These are phyloP conservation scores for Lithophane socia DNA, from an alignment of 2,888 invertebrate genomes.

Conservation along the genomic window DNA sequence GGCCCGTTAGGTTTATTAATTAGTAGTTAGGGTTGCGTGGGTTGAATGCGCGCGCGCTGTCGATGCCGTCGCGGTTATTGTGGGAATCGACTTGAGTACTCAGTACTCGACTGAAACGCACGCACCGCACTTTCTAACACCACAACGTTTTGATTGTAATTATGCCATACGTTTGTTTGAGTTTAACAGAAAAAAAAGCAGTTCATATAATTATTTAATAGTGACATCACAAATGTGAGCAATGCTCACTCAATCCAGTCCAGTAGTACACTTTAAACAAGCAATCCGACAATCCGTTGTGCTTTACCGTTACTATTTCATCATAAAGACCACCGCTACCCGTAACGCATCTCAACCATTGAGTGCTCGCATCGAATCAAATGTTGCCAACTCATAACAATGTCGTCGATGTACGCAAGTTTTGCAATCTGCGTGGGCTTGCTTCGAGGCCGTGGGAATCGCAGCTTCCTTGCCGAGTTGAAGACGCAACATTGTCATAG, in stretches of 20 bases:
- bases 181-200: conserved; percentile 36
- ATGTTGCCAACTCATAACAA: conserved; percentile 66
- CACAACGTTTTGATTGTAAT: conserved; percentile 32
- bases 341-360: conserved; percentile 57
- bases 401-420: conserved; percentile 75
- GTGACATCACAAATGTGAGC: conserved; percentile 21
- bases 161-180: conserved; percentile 21
- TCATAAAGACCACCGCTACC: conserved; percentile 53
- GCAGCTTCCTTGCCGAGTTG: conserved; percentile 70
- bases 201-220: conserved; percentile 17
- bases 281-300: conserved; percentile 39
- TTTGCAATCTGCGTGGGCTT: conserved; percentile 76
- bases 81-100: conserved; percentile 78
- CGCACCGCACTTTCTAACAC: conserved; percentile 74
- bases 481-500: conserved; percentile 72
- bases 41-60: conserved; percentile 79
- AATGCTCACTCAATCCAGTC: conserved; percentile 28
- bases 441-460: conserved; percentile 85
- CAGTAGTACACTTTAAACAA: conserved; percentile 35
- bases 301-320: conserved; percentile 57
- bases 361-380: conserved; percentile 53
- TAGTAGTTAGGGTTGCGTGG: conserved; percentile 82
- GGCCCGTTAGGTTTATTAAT: conserved; percentile 84
- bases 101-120: conserved; percentile 75
- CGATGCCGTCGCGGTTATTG: conserved; percentile 72